Base-by-base conservation (phyloP, 30 jellyfish, hydroid and myxozoan genomes). In the Clytia hemisphaerica region DNA sequence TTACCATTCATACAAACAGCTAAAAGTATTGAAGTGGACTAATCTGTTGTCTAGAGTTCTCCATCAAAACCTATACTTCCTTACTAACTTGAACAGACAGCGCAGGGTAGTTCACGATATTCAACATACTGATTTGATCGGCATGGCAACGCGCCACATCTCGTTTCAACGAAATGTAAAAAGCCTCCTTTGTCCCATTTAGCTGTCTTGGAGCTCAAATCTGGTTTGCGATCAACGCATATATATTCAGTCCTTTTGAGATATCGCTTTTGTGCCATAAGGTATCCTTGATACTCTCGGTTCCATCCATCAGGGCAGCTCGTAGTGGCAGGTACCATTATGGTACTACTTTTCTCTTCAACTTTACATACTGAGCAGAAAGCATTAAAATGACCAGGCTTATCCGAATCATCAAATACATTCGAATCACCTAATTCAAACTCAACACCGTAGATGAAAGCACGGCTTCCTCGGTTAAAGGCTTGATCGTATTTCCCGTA, bases 251-350 rank as follows among this genome's bases (percentile, higher is more conserved):
- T 91, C 19, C 99, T 68, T 26, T 65, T 64, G 12, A 82, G 57
- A 16, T 59, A 62, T 58, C 61, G 77, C 66, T 55, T 64, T 18
- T 92, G 99, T n/a, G 99, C 88, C 99, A 91, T 91, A 16, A 86
- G 61, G 61, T 73, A 91, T 3, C 99, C 99, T n/a, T 73, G 30
- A 45, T 82, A 91, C 32, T 91, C 99, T 37, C 57, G 59, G 32
- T 59, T 54, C 99, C 99, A 91, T 0, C 84, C 93, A 9, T 25
- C 22, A 2, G 99, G 99, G 50, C 99, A 91, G 12, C 62, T 58
- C 14, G 69, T 49, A 28, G 77, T 47, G 18, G 94, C 99, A 2
- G 99, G 99, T 24, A 91, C 73, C 99, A 91, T 91, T n/a, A 83
- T 22, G 1, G 85, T 61, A 1, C 92, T 58, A 26, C 61, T 78